Conservation (phyloP, 2,113 vertebrate species). For the Myocastor coypus region DNA sequence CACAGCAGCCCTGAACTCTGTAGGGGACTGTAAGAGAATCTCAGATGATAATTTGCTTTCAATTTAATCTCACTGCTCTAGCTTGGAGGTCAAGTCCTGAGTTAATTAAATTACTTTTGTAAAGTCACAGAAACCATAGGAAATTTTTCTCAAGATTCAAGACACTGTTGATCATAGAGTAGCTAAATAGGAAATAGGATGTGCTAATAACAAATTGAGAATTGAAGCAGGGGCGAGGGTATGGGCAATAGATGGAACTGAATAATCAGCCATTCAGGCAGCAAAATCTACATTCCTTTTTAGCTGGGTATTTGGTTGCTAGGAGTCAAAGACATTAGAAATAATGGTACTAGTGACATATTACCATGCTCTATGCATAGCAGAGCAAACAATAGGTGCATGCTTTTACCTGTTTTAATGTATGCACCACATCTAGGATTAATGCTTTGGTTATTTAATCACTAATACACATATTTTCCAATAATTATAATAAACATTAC, state of each 20-base stretch:
- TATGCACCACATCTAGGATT: fast-evolving
- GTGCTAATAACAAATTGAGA: slow-evolving; percentile 4
- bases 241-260: neutral
- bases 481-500: neutral
- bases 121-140: slow-evolving; percentile 51
- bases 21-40: neutral
- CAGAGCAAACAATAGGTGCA: neutral
- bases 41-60: slow-evolving; percentile 21
- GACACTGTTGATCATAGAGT: neutral
- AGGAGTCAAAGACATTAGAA: neutral
- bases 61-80: slow-evolving; percentile 19
- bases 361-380: no score
- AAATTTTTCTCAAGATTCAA: slow-evolving; percentile 61
- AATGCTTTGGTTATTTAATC: neutral
- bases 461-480: neutral
- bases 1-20: slow-evolving; percentile 45
- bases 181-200: neutral
- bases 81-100: slow-evolving; percentile 62
- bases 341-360: neutral
- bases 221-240: no score
- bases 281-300: neutral
- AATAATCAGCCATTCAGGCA: neutral
- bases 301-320: neutral
- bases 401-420: neutral
- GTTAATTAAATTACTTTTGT: slow-evolving; percentile 78